Conservation (phyloP, 2,888 invertebrate species). For the Eurytoma californica region DNA sequence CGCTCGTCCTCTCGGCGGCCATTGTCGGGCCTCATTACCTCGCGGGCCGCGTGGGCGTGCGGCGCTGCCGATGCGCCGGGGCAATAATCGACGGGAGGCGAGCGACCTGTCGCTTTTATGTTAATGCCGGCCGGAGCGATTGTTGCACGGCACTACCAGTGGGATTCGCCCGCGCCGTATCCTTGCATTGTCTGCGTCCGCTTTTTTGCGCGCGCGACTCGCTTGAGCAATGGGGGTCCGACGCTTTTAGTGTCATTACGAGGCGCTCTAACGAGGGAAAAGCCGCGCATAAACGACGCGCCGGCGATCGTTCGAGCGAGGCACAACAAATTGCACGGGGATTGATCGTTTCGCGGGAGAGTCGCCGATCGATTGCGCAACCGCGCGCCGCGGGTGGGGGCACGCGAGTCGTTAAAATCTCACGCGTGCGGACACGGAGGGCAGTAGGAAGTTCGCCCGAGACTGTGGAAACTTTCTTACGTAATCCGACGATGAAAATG, state of each 20-base stretch:
- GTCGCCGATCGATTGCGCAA: no score
- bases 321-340: constrained; percentile 7
- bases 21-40: constrained; percentile 22
- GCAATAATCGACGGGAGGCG: constrained; percentile 12
- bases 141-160: no score
- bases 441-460: neutral
- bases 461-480: no score
- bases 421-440: neutral
- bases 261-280: neutral
- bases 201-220: no score
- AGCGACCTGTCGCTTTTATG: constrained; percentile 39
- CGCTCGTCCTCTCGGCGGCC: constrained; percentile 43
- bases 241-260: no score
- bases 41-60: constrained; percentile 16
- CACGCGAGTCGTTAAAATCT: no score
- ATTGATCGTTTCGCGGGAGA: no score
- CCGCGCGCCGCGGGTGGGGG: no score
- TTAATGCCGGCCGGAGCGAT: constrained; percentile 21
- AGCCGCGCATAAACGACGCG: constrained; percentile 7
- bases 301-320: no score
- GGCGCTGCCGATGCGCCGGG: neutral
- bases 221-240: neutral
- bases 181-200: no score
- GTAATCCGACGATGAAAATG: no score
- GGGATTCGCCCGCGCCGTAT: no score